Evolutionary conservation across 2,113 vertebrate species (phyloP), one percentile per base, ranked within the genome.

Genomic region (Regulus satrapa): DNA sequence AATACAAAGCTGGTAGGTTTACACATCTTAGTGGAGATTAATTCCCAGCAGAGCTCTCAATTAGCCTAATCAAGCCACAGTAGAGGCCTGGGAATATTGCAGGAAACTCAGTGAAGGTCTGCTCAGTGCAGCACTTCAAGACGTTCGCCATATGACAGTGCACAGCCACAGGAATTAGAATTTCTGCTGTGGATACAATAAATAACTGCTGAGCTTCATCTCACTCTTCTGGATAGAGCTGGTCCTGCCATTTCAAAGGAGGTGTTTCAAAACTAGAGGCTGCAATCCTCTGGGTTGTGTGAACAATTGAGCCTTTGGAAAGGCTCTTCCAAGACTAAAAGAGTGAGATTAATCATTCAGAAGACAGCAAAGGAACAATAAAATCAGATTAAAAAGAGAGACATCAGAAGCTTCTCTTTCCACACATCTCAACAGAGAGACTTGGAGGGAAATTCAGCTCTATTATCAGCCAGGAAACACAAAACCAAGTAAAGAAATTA

Each of bases 261-360:
- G 32, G 20, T 0, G 0, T 86, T 95, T 81, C 74, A 83, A 83
- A 94, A 69, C 75, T 26, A 46, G 26, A 83, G 38, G 46, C 51
- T 83, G 82, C 58, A 83, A 18, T 68, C 54, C 62, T 89, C 45
- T 20, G 24, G 62, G 36, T 28, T 90, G 66, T 21, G 56, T 69
- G 85, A 82, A 41, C 54, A 94, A 92, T 3, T 2, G 4, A 93
- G 49, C 32, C 66, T 71, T 79, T 41, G 34, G 71, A 96, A 94
- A 80, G 38, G 62, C 54, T 82, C 62, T 88, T 85, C 2, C 1
- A 82, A 85, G 67, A 62, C 66, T 90, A 61, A 83, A 94, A 90
- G 38, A 69, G 67, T 21, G 49, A 91, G 85, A 93, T 93, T 92
- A 88, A 94, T 88, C 80, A 84, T 76, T 75, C 38, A 67, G 69